Percentiles rank a stretch among this genome's conserved stretches.
Evolutionary conservation across 2,797 vertebrate species (phyloP).

Genomic region (Eleutherodactylus coqui): DNA sequence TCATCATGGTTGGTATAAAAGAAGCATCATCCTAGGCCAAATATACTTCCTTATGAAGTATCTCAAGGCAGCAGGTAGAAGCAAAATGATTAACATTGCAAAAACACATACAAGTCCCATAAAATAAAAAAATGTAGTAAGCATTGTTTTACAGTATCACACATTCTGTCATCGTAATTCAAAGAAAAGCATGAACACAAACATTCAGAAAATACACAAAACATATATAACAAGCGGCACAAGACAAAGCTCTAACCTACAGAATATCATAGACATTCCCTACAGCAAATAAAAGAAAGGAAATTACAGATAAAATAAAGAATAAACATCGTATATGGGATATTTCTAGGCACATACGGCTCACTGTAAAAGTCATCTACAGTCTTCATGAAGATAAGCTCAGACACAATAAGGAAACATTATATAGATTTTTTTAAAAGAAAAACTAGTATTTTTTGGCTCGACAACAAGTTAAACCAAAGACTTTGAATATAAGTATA

Average conservation of each 20-base stretch:
- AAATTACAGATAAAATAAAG: background rate
- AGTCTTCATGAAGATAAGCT: background rate
- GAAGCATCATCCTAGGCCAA: constrained; percentile 32
- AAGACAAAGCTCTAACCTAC: constrained; percentile 15
- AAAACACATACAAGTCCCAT: constrained; percentile 68
- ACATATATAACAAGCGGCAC: constrained; percentile 23
- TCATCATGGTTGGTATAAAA: constrained; percentile 62
- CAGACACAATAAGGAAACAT: background rate
- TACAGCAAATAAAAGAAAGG: background rate
- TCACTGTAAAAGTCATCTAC: background rate
- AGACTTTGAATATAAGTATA: background rate
- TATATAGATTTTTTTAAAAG: background rate
- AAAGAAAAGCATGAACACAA: constrained; percentile 22
- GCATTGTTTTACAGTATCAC: constrained; percentile 35
- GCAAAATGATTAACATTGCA: constrained; percentile 73
- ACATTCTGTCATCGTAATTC: background rate
- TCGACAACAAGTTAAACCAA: background rate
- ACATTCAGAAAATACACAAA: constrained; percentile 6
- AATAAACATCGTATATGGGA: background rate
- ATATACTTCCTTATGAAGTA: constrained; percentile 34
- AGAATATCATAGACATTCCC: background rate
- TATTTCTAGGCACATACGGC: background rate
- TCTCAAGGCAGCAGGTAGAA: constrained; percentile 66
- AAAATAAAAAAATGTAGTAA: constrained; percentile 51
- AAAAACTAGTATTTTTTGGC: background rate